Evolutionary conservation across 35 echinoderm and acorn worm genomes (phyloP).

Genomic region (Eucidaris tribuloides): DNA sequence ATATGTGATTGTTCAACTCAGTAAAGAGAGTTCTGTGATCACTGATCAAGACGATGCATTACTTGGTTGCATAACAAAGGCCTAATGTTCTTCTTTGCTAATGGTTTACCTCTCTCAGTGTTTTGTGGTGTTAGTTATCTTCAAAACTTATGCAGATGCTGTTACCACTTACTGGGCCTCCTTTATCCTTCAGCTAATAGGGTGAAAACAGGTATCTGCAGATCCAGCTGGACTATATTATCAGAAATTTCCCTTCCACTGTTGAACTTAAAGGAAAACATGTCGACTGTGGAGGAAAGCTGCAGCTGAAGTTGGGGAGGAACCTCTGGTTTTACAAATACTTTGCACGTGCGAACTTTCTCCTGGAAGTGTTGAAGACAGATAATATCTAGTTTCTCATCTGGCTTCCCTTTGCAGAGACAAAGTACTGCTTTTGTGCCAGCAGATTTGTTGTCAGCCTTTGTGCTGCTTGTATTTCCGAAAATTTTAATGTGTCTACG

Average conservation of each 20-base stretch:
- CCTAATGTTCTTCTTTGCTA: no score
- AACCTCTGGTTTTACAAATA: background rate
- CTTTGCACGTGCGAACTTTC: background rate
- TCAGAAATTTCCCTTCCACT: background rate
- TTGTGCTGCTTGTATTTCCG: background rate
- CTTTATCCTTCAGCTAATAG: no score
- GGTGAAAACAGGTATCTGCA: no score
- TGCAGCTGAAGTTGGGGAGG: background rate
- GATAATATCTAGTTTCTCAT: background rate
- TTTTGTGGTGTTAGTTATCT: no score
- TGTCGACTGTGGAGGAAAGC: background rate
- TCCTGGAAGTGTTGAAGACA: background rate
- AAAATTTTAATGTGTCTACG: background rate
- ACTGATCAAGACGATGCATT: no score
- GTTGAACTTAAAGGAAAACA: background rate
- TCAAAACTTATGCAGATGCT: no score
- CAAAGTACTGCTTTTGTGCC: background rate
- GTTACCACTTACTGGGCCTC: no score
- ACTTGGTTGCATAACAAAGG: no score
- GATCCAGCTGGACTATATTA: no score
- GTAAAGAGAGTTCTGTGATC: no score
- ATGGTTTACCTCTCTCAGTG: no score
- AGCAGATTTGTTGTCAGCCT: slow-evolving; percentile 7
- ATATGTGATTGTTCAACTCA: no score
- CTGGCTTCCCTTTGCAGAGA: background rate